Evolutionary conservation across 2,888 invertebrate genomes (phyloP).

Genomic region (Hyalella azteca): DNA sequence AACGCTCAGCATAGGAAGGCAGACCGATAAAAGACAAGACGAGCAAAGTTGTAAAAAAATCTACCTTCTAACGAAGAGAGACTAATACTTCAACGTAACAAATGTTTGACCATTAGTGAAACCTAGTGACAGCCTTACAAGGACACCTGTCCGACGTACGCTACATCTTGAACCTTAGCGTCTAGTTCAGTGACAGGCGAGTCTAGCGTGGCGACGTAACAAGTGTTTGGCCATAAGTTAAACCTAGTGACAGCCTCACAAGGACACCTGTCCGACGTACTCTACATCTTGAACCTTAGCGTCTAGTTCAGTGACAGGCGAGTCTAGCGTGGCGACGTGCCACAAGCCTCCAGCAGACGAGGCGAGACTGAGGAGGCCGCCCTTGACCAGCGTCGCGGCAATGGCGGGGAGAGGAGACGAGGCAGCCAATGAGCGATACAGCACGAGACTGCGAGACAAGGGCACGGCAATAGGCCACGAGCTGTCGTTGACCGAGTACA

Average conservation of each 20-base stretch:
- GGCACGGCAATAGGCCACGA: conserved; percentile 59
- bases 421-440: conserved; percentile 55
- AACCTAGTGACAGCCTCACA: too few relatives aligned
- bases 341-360: conserved; percentile 44
- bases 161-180: conserved; percentile 70
- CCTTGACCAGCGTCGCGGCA: conserved; percentile 42
- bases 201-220: too few relatives aligned
- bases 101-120: too few relatives aligned
- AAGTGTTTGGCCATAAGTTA: too few relatives aligned
- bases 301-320: conserved; percentile 73
- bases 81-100: too few relatives aligned
- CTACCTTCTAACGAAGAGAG: too few relatives aligned
- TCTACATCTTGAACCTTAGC: conserved; percentile 70
- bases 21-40: too few relatives aligned
- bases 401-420: conserved; percentile 45
- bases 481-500: conserved; percentile 59
- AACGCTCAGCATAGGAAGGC: too few relatives aligned
- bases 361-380: conserved; percentile 38
- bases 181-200: conserved; percentile 75
- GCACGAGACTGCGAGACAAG: conserved; percentile 59
- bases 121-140: too few relatives aligned
- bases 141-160: background rate
- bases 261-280: background rate
- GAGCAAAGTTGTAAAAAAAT: too few relatives aligned
- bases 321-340: conserved; percentile 61